Percentiles rank a stretch among this genome's conserved stretches.
These are phyloP conservation scores for Clarias laeviceps DNA, from an alignment of 2,797 vertebrate genomes.

Conservation along the genomic window DNA sequence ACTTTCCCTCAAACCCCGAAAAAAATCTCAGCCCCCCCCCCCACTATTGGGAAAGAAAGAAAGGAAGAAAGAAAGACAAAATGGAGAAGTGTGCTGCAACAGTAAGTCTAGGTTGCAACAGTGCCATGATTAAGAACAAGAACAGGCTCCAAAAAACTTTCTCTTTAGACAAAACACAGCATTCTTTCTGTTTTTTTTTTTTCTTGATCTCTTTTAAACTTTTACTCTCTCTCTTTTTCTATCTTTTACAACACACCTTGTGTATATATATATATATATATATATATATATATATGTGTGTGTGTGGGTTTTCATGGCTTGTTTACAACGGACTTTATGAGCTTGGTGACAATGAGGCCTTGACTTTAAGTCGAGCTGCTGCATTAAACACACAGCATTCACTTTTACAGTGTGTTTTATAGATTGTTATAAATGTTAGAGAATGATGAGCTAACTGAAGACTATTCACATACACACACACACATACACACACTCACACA, in stretches of 20 bases:
- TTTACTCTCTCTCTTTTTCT: not conserved
- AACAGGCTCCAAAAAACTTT: not conserved
- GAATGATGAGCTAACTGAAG: conserved; percentile 1
- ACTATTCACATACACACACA: not conserved
- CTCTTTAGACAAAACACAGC: not conserved
- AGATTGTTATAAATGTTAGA: conserved; percentile 15
- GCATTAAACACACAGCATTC: not conserved
- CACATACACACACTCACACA: not conserved
- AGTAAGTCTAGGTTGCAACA: conserved; percentile 58
- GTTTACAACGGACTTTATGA: conserved; percentile 17
- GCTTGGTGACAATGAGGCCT: conserved; percentile 13
- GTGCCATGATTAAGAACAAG: not conserved
- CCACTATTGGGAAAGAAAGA: conserved; percentile 55
- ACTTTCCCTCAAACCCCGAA: conserved; percentile 46
- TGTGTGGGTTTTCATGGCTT: not conserved
- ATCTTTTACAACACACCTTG: conserved; percentile 61
- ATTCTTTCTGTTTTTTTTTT: not conserved
- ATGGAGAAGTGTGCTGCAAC: conserved; percentile 76
- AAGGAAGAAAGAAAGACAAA: conserved; percentile 48
- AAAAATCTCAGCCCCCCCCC: conserved; percentile 67
- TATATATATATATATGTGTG: conserved; percentile 9
- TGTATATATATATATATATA: conserved; percentile 13
- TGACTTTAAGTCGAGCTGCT: conserved; percentile 2
- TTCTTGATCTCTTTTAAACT: conserved; percentile 1
- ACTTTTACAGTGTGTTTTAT: conserved; percentile 23